Evolutionary conservation across 2,888 invertebrate genomes (phyloP), one percentile per base, ranked within the genome.

Genomic region (Drosophila anomelani): DNA sequence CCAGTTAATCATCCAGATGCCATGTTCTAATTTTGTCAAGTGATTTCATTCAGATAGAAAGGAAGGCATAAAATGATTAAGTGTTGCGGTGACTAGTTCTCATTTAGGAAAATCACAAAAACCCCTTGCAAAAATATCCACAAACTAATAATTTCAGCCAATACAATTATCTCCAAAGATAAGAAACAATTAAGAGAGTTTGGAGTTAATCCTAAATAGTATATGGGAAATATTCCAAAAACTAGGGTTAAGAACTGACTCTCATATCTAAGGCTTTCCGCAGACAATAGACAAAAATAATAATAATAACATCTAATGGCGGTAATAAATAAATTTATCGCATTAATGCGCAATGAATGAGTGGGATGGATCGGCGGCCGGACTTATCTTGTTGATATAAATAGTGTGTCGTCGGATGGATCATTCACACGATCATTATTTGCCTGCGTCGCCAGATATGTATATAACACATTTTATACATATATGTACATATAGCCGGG

Each of bases 251-350:
- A 20, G 17, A 47, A 63, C 38, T 29, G 10, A n/a, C 5, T 7
- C 20, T 26, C 9, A 41, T 17, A 49, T 17, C 8, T 20, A 10
- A 20, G 8, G n/a, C 26, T 34, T 13, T 29, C 13, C 44, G 29
- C 41, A 15, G 47, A 20, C 20, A 20, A 20, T 20, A 77, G 39
- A 64, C 61, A 63, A 64, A 62, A 64, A 68, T 62, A 66, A 70
- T 38, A 59, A 70, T 38, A 59, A 67, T 63, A 59, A 64, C 43
- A 62, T 51, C 63, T 86, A 84, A 79, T 82, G 56, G 61, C 13
- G 41, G 77, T 69, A 82, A 87, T 87, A 82, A 80, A 82, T 77
- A 58, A 44, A 76, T 71, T 80, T 74, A 82, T 87, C 78, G 72
- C 78, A 73, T 70, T 81, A 83, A 86, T 85, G 77, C 80, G 71